Percentiles rank a stretch among this genome's conserved stretches.
These are phyloP conservation scores for Heliangelus exortis DNA, from an alignment of 2,797 vertebrate species.

Conservation along the genomic window DNA sequence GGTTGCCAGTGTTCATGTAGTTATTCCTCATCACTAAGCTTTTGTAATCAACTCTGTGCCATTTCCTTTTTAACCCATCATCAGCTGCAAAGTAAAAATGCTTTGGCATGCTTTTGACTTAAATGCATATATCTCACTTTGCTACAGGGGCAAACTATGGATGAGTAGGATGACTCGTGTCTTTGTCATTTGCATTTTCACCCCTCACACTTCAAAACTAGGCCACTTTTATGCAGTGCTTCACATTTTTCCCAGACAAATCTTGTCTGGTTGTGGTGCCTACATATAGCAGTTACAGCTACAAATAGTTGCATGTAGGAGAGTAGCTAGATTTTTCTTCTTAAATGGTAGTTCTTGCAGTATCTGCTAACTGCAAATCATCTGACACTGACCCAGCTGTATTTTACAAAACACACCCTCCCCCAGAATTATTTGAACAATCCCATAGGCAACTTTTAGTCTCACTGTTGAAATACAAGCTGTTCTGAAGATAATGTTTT, in stretches of 20 bases:
- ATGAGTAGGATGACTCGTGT: background rate
- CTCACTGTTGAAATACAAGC: background rate
- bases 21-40: background rate
- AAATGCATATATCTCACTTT: background rate
- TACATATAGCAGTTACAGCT: background rate
- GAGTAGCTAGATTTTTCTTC: background rate
- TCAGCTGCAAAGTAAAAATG: background rate
- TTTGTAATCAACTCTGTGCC: background rate
- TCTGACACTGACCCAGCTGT: conserved; percentile 14
- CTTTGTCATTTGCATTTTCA: background rate
- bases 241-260: background rate
- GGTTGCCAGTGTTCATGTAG: background rate
- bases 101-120: background rate
- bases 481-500: background rate
- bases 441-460: background rate
- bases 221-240: background rate
- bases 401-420: conserved; percentile 2
- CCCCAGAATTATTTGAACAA: background rate
- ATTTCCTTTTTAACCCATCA: background rate
- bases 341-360: background rate
- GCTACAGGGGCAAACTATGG: background rate
- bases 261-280: background rate
- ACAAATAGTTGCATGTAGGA: background rate
- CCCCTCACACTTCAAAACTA: background rate
- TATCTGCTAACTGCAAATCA: conserved; percentile 15